These are phyloP conservation scores for Cherax quadricarinatus DNA, from an alignment of 1,140 invertebrate genomes.

Conservation along the genomic window DNA sequence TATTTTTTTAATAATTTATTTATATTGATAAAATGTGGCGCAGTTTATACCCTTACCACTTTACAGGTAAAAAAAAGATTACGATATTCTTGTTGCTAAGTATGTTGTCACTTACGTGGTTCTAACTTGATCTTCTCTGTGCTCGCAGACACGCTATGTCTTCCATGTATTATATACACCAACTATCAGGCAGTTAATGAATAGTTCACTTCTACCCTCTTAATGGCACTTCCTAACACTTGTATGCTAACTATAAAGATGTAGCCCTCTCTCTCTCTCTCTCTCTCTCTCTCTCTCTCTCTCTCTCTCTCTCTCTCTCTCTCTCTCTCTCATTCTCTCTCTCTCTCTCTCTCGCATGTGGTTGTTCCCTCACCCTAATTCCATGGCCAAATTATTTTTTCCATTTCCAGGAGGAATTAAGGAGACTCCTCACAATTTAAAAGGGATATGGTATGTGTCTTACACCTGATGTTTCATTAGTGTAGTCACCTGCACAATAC, in stretches of 20 bases:
- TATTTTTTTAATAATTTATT: too few species aligned
- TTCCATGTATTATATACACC: too few species aligned
- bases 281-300: neutral
- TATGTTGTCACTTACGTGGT: too few species aligned
- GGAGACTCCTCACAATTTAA: slow-evolving; percentile 55
- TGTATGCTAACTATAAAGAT: neutral
- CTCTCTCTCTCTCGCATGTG: neutral
- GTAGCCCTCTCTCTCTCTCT: neutral
- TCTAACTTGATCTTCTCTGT: too few species aligned
- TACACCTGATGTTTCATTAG: slow-evolving; percentile 13
- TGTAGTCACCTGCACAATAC: neutral
- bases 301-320: neutral
- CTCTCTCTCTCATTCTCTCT: neutral
- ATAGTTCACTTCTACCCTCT: neutral
- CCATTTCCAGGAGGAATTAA: slow-evolving; percentile 61
- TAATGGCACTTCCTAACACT: neutral
- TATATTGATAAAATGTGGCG: too few species aligned
- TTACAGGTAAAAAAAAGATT: too few species aligned
- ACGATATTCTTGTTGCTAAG: too few species aligned
- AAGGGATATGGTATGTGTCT: slow-evolving; percentile 52
- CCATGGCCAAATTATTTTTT: slow-evolving; percentile 40
- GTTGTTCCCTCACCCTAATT: neutral
- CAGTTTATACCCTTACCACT: too few species aligned
- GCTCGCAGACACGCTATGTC: too few species aligned
- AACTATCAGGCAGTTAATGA: neutral